Base-by-base conservation (phyloP, 2,797 vertebrate species). In the Eulemur mongoz region DNA sequence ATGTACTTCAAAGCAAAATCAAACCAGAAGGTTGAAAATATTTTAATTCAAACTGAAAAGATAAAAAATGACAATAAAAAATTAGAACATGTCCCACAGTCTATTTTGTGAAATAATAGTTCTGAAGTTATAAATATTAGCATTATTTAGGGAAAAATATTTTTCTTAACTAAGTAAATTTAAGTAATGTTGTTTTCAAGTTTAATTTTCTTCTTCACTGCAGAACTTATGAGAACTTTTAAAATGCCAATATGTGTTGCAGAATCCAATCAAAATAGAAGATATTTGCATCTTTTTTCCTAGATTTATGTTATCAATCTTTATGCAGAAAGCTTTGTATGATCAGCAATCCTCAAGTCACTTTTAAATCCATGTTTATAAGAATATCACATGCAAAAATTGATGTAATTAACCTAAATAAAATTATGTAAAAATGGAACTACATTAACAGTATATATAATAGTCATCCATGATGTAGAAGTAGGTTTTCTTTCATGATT, bases 31-130 rank as follows among this genome's bases (percentile, higher is more conserved):
- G 27, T 17, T 90, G 8, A 65, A 93, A 57, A 80, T 48, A n/a
- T n/a, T 84, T 93, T 81, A 27, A 54, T 43, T 83, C 48, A 94
- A 93, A 88, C 48, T 40, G 13, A 84, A 88, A 87, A 89, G 17
- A 12, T 81, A 40, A 89, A 75, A 72, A 61, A 43, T n/a, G 4
- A 40, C 52, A 78, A 30, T 15, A 14, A 85, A 75, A 54, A 7
- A 13, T 45, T 75, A 72, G 18, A 27, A 72, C 7, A 11, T 52
- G 15, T 22, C 7, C 7, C 23, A 63, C 38, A 57, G 38, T 61
- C 23, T 72, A 17, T 65, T 88, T 65, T 54, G 2, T 54, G 23
- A 40, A 93, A 22, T 76, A 75, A 7, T 43, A 61, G 9, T 61
- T 87, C 13, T 35, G 22, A 85, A 43, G 4, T 83, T 72, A n/a